Evolutionary conservation across 2,797 vertebrate genomes (phyloP), one percentile per base, ranked within the genome.

Genomic region (Ctenochaetus hawaiiensis): DNA sequence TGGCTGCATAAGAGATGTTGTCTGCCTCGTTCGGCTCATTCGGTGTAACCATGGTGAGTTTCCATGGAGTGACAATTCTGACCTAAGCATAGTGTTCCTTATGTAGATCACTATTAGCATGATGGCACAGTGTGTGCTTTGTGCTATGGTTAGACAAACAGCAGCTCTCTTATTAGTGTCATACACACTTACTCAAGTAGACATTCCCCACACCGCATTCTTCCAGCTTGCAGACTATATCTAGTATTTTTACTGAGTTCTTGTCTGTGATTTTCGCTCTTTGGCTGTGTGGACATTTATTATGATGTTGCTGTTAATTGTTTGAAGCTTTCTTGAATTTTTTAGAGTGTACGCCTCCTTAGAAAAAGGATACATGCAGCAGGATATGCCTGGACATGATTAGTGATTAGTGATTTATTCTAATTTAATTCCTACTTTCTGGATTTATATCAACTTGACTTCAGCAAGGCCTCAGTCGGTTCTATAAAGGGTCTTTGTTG

Each of bases 51-150:
- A 84, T 88, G 83, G 90, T 84, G 85, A 87, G 84, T 91, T 90
- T 91, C 90, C 89, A 91, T 86, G 85, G 84, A 82, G 82, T 80
- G 80, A 83, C 85, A 75, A 22, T 75, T 70, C 76, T 83, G 73
- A 87, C 81, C 78, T 59, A 56, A 59, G 78, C 86, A 22, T 48
- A 62, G 82, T 78, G 86, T 78, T 87, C 76, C 78, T 77, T 72
- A 65, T 80, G 83, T 80, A 71, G 72, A 76, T 89, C 75, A 64
- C 66, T 76, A 23, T 88, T 81, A 86, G 81, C 80, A 80, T 85
- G 89, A 91, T 67, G 60, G 86, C 85, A 89, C 88, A 90, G 90
- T 87, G 82, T 83, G 87, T 77, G 86, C 88, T 90, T 89, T 93
- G 91, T 93, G 80, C 81, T 53, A 84, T 87, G 87, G 84, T 90